Evolutionary conservation across 2,888 invertebrate species (phyloP), one percentile per base, ranked within the genome.

Genomic region (Ernsta delagoae): DNA sequence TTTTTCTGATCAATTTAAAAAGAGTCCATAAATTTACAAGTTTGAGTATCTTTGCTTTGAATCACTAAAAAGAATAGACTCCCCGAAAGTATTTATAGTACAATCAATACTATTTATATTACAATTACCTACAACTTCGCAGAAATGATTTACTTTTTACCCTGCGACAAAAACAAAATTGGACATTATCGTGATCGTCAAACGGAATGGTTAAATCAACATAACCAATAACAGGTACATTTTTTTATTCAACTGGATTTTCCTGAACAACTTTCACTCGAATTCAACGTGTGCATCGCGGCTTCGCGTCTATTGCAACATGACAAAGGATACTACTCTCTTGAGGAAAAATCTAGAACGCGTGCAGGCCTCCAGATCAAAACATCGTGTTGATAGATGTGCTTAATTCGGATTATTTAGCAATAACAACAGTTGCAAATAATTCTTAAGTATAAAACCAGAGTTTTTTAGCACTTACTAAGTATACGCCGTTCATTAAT

Each of bases 251-350:
- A 16, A 53, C 53, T 53, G 24, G 53, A 4, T 53, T 53, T 53
- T 53, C 24, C 24, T 53, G 7, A 31, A 24, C 4, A 24, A 53
- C 53, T 53, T 53, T 53, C 24, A 53, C 53, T 53, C n/a, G 24
- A 31, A 48, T 12, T 9, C 7, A 24, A 9, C 53, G 16, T 53
- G 53, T 31, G 45, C 45, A 45, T 45, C 43, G 43, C 43, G 43
- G 43, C 43, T 3, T 43, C 45, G 45, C 45, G n/a, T 45, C 45
- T 9, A 31, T 54, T 54, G 54, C 54, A 54, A 54, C 54, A 54
- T 16, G 24, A 12, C 31, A 54, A 54, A 16, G 53, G 31, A 24
- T n/a, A n/a, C n/a, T 54, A 9, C 53, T 24, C n/a, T 16, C 53
- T 53, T 24, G 24, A 53, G 53, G 53, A 16, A 53, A 53, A 24